phyloP scores from a whole-genome alignment of 2,113 vertebrate species.

The Oenanthe melanoleuca region DNA sequence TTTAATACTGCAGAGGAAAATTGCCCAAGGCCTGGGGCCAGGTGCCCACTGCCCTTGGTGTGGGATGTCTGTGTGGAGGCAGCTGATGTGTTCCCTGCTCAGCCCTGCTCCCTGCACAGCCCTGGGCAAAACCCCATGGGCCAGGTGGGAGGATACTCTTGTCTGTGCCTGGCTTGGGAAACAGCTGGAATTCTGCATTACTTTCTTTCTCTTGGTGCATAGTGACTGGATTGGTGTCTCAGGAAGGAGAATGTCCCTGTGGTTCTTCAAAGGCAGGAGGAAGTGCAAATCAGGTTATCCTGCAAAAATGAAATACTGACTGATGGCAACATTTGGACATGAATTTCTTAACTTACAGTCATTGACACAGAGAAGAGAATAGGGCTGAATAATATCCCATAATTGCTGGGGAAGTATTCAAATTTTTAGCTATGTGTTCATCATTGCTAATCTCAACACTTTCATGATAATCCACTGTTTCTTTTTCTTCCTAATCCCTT shows the following conservation, averaged over 20 bases:
- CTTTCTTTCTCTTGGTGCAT: not conserved
- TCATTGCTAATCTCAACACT: not conserved
- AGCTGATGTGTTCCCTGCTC: not conserved
- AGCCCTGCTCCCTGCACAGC: not conserved
- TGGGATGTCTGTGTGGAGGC: not conserved
- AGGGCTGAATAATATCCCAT: not conserved
- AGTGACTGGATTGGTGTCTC: not conserved
- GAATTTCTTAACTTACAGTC: not conserved
- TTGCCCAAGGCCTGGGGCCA: not conserved
- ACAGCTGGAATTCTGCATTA: not conserved
- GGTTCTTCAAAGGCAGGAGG: not conserved
- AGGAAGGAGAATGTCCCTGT: not conserved
- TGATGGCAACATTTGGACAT: not conserved
- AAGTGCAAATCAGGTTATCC: not conserved
- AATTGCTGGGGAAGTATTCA: not conserved
- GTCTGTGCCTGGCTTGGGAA: not conserved
- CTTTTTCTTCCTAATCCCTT: not conserved
- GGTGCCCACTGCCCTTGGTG: not conserved
- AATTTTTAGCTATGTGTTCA: not conserved
- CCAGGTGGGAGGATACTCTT: not conserved
- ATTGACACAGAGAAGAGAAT: not conserved
- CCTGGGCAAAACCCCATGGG: not conserved
- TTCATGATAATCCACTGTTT: not conserved
- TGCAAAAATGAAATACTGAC: not conserved
- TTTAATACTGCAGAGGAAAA: not conserved